A percentile compares a stretch with the other conserved stretches of the same genome.
Evolutionary conservation across 2,888 invertebrate genomes (phyloP).

Genomic region (Syrphus vitripennis): DNA sequence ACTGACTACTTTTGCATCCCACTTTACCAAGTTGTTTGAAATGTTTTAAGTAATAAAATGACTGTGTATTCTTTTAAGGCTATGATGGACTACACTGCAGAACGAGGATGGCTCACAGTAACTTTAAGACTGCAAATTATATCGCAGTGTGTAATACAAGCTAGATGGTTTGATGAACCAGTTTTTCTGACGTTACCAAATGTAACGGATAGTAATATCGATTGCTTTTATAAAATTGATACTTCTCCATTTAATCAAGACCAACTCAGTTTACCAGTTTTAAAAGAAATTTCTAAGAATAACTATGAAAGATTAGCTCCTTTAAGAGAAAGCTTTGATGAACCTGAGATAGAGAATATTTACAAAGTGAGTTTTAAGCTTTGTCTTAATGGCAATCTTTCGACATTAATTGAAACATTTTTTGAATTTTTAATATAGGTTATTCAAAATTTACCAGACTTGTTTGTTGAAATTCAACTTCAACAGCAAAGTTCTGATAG

Average conservation of each 20-base stretch:
- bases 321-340: constrained; percentile 85
- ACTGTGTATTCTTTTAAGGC: constrained; percentile 84
- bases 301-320: constrained; percentile 85
- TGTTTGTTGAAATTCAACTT: constrained; percentile 83
- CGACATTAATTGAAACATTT: not conserved
- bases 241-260: constrained; percentile 75
- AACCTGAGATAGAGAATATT: constrained; percentile 87
- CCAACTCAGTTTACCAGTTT: constrained; percentile 77
- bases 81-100: constrained; percentile 96
- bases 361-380: constrained; percentile 82
- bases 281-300: constrained; percentile 79
- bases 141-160: constrained; percentile 96
- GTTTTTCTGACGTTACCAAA: constrained; percentile 90
- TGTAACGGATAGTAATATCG: constrained; percentile 85
- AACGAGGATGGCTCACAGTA: constrained; percentile 93
- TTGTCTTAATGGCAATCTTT: too few species aligned
- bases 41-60: not conserved
- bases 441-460: constrained; percentile 85
- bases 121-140: constrained; percentile 89
- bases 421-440: constrained; percentile 80
- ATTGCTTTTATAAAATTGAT: constrained; percentile 83
- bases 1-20: not conserved
- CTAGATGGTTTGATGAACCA: constrained; percentile 90
- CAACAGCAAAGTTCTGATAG: constrained; percentile 82
- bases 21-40: not conserved